Conservation (phyloP, 2,888 invertebrate genomes). For the Drosophila kambysellisi region DNA sequence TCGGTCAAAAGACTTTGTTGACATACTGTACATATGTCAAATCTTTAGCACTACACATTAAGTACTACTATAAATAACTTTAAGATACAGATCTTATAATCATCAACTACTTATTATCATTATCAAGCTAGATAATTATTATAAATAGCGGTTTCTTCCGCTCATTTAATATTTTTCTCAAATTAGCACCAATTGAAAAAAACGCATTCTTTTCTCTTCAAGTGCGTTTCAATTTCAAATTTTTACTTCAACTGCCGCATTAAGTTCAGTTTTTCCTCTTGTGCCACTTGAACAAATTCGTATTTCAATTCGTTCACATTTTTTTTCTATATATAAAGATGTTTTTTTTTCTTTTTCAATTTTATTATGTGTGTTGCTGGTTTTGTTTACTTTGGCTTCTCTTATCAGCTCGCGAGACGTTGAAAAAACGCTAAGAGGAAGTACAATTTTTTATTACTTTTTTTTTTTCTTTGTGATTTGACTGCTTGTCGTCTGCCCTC, state of each 20-base stretch:
- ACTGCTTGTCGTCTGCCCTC: constrained; percentile 19
- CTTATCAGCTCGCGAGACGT: constrained; percentile 25
- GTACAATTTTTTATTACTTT: constrained; percentile 57
- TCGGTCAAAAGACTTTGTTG: not conserved
- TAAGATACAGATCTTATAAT: not conserved
- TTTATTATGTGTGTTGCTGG: constrained; percentile 29
- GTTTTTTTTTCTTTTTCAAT: constrained; percentile 23
- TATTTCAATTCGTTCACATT: constrained; percentile 37
- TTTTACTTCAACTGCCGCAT: constrained; percentile 60
- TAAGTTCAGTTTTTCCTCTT: constrained; percentile 48
- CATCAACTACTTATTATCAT: constrained; percentile 22
- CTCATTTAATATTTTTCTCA: constrained; percentile 35
- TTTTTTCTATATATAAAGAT: constrained; percentile 15
- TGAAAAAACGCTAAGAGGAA: constrained; percentile 58
- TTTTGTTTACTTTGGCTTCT: constrained; percentile 14
- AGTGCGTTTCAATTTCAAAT: constrained; percentile 73
- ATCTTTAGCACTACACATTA: not conserved
- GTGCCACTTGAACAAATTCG: constrained; percentile 35
- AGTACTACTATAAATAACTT: not conserved
- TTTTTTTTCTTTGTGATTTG: constrained; percentile 36
- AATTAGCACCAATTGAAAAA: constrained; percentile 72
- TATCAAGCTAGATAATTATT: constrained; percentile 30
- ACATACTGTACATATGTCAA: not conserved
- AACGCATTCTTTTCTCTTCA: constrained; percentile 16
- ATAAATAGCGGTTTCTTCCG: constrained; percentile 19